phyloP scores from a whole-genome alignment of 2,113 vertebrate species.

The Castor canadensis region DNA sequence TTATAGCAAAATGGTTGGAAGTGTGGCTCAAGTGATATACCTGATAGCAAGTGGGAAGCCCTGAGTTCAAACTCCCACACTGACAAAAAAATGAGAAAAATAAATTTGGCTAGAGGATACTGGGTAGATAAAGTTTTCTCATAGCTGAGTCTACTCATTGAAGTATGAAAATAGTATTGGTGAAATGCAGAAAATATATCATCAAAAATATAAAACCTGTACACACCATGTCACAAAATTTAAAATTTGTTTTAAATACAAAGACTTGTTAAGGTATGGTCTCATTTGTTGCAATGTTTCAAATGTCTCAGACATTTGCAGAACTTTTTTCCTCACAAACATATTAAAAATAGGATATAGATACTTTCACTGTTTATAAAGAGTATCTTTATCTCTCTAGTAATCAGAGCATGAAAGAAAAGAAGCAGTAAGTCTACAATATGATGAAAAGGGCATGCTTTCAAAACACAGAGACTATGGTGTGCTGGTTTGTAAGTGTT shows the following conservation, averaged over 20 bases:
- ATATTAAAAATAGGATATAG: background rate
- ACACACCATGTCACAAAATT: background rate
- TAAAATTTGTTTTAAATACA: slow-evolving; percentile 25
- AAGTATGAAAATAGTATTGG: background rate
- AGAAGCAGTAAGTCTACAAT: background rate
- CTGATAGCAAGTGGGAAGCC: too few species aligned
- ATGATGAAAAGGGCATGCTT: background rate
- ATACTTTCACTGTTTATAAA: background rate
- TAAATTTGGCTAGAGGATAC: background rate
- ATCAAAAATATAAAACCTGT: background rate
- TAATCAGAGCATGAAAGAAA: background rate
- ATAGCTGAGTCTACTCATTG: background rate
- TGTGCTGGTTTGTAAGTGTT: background rate
- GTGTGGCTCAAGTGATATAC: too few species aligned
- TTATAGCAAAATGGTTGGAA: too few species aligned
- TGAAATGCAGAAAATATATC: background rate
- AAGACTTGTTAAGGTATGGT: background rate
- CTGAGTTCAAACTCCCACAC: too few species aligned
- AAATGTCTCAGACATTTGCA: background rate
- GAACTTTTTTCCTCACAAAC: background rate
- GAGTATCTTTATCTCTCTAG: background rate
- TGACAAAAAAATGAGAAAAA: background rate
- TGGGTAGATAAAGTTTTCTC: background rate
- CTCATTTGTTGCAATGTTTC: background rate
- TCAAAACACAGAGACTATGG: background rate